Base-by-base conservation (phyloP, 1,140 invertebrate species). In the Whitmania pigra region DNA sequence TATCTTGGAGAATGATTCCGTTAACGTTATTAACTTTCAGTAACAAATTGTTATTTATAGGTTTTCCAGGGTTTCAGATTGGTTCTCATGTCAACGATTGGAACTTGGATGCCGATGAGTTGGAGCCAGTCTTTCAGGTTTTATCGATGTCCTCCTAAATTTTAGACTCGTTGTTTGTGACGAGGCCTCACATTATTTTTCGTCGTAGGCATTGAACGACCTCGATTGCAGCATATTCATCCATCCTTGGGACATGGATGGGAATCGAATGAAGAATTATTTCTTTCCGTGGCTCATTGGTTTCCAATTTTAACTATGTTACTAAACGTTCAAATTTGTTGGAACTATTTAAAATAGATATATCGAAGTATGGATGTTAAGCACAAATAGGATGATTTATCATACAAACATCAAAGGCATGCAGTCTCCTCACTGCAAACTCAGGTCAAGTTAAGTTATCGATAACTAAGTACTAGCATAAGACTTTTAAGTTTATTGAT, bases 201-300 rank as follows among this genome's bases (percentile, higher is more conserved):
- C 9, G 22, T 63, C 57, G 2, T 25, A 63, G 57, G 22, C 57
- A 7, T 63, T n/a, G 27, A 67, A 49, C 75, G 81, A 86, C 69
- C 76, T 85, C 29, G 76, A 80, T 29, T 80, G 82, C 71, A 76
- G 81, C 18, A 77, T 87, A 27, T 87, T 88, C 78, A 83, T 87
- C 11, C 86, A 87, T 79, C 86, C 86, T 20, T 87, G 86, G 86
- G 86, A 87, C 76, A 87, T 87, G 86, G 79, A 82, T 69, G 80
- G 78, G 18, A 84, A 84, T 1, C 78, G 86, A 29, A 82, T 85
- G 77, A 77, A 77, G 20, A 86, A 87, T 73, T 87, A 85, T 76
- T 87, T 86, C 86, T 74, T 87, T 66, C 87, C 86, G 9, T 87
- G 87, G 86, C 80, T 87, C 13, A 85, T 87, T 17, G 85, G 85